phyloP scores from a whole-genome alignment of 2,797 vertebrate species.

The Pseudomugil tenellus region DNA sequence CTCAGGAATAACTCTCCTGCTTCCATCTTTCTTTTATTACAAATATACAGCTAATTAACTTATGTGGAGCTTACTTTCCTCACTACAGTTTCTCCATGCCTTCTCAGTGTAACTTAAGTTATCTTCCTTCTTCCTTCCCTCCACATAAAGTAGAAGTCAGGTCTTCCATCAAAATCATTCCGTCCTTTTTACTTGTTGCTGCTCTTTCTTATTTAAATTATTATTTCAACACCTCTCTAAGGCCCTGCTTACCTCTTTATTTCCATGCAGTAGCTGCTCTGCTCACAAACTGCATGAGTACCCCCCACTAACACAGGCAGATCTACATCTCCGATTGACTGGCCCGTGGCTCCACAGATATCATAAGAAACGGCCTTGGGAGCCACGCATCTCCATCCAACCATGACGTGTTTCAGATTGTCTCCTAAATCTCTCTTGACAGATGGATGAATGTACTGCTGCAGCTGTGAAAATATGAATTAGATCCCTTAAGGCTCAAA shows the following conservation, averaged over 20 bases:
- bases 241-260: constrained; percentile 3
- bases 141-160: not conserved
- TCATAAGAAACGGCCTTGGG: constrained; percentile 41
- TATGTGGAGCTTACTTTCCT: not conserved
- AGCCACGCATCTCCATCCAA: constrained; percentile 33
- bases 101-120: not conserved
- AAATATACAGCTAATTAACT: not conserved
- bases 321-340: not conserved
- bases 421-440: constrained; percentile 67
- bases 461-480: constrained; percentile 49
- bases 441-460: constrained; percentile 59
- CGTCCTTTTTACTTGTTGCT: not conserved
- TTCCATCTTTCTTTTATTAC: not conserved
- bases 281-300: not conserved
- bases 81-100: not conserved
- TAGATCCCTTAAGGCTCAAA: constrained; percentile 28
- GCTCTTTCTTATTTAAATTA: constrained; percentile 20
- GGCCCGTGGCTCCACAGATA: constrained; percentile 14
- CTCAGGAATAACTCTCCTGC: not conserved
- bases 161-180: not conserved
- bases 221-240: constrained; percentile 15
- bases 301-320: not conserved
- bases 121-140: not conserved
- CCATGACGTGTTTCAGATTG: constrained; percentile 60
- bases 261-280: not conserved